phyloP scores from a whole-genome alignment of 2,888 invertebrate genomes.

The Macaria notata region DNA sequence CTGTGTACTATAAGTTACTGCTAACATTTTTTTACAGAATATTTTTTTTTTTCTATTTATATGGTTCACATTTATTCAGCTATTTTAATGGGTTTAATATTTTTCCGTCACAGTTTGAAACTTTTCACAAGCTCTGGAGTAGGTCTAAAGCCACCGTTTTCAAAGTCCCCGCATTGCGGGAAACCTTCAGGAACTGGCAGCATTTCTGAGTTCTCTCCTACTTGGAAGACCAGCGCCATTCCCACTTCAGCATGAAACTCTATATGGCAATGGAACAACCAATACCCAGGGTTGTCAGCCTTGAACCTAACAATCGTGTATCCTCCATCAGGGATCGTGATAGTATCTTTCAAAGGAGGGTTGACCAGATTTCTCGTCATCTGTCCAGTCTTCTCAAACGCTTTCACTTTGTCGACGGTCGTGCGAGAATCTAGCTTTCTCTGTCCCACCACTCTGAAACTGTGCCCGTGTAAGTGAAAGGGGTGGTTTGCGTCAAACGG shows the following conservation, averaged over 20 bases:
- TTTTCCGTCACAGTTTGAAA: not conserved
- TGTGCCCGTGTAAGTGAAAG: constrained; percentile 92
- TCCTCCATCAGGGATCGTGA: constrained; percentile 95
- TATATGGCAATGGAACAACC: constrained; percentile 96
- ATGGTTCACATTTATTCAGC: no score
- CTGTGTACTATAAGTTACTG: no score
- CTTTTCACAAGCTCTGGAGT: not conserved
- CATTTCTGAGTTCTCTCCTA: constrained; percentile 91
- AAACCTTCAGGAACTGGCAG: constrained; percentile 87
- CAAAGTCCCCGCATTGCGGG: constrained; percentile 85
- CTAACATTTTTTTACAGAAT: no score
- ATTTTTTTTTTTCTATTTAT: no score
- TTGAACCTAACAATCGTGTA: constrained; percentile 92
- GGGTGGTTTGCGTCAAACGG: constrained; percentile 93
- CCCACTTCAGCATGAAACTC: constrained; percentile 96
- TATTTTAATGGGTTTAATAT: no score
- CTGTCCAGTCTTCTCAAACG: constrained; percentile 85
- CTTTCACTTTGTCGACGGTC: constrained; percentile 85
- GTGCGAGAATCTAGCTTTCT: constrained; percentile 85
- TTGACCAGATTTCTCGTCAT: constrained; percentile 87
- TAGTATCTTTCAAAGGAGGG: constrained; percentile 93
- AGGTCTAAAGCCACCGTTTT: constrained; percentile 5
- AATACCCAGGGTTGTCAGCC: constrained; percentile 94
- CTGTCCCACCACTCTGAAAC: constrained; percentile 91
- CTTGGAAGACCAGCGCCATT: constrained; percentile 93